Evolutionary conservation across 2,888 invertebrate species (phyloP).

Genomic region (Caenorhabditis uteleia): DNA sequence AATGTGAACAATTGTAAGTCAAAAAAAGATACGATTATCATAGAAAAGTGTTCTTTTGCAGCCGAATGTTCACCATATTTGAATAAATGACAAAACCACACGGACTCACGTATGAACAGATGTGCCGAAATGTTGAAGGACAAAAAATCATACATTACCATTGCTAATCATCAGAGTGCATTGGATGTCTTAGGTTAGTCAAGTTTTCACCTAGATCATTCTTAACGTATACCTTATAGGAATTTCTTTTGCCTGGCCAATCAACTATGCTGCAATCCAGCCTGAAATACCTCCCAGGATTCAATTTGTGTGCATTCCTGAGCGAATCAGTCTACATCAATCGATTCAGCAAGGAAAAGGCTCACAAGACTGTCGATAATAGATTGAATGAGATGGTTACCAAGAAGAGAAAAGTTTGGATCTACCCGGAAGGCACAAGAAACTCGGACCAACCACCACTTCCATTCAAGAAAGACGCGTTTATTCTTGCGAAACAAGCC

Average conservation of each 20-base stretch:
- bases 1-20: conserved; percentile 50
- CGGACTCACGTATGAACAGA: conserved; percentile 32
- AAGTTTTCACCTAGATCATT: neutral
- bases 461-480: conserved; percentile 94
- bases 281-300: conserved; percentile 64
- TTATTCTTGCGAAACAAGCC: conserved; percentile 80
- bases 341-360: conserved; percentile 53
- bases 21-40: neutral
- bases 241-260: conserved; percentile 62
- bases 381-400: conserved; percentile 44
- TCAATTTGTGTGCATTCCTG: conserved; percentile 63
- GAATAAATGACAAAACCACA: conserved; percentile 33
- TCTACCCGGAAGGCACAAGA: conserved; percentile 93
- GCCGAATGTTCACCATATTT: conserved; percentile 52
- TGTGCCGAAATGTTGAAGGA: conserved; percentile 37
- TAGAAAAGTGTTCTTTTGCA: conserved; percentile 18
- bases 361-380: conserved; percentile 53
- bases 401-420: conserved; percentile 79
- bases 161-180: conserved; percentile 68
- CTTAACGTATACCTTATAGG: conserved; percentile 37
- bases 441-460: conserved; percentile 83
- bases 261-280: conserved; percentile 66
- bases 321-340: conserved; percentile 58
- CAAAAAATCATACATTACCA: conserved; percentile 57
- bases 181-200: conserved; percentile 62